Conservation (phyloP, 2,113 vertebrate genomes). For the Tragulus kanchil region DNA sequence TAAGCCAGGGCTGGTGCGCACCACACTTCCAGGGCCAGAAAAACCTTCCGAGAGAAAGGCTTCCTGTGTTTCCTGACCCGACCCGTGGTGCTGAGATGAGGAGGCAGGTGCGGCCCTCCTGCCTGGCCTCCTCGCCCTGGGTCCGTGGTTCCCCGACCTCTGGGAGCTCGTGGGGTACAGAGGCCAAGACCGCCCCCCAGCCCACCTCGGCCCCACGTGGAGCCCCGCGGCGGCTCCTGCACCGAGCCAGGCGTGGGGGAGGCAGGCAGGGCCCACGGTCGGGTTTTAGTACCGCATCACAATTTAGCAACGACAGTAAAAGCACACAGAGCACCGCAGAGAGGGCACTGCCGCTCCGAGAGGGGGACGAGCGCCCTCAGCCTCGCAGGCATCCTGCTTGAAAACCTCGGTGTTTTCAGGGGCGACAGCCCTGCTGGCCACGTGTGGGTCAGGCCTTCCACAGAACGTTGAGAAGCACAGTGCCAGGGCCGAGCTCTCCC, state of each 20-base stretch:
- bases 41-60: neutral
- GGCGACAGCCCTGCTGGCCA: neutral
- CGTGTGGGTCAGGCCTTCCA: rapidly evolving
- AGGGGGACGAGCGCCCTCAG: rapidly evolving
- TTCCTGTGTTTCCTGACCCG: rapidly evolving
- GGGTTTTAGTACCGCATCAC: too few species aligned
- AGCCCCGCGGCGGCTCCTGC: neutral
- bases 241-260: rapidly evolving
- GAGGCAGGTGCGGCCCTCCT: neutral
- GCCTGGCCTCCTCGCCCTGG: rapidly evolving
- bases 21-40: rapidly evolving
- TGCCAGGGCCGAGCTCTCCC: neutral
- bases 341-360: neutral
- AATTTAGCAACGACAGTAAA: too few species aligned
- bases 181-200: rapidly evolving
- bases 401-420: neutral
- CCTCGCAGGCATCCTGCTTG: too few species aligned
- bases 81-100: rapidly evolving
- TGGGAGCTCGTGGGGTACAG: rapidly evolving
- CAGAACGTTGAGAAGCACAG: neutral
- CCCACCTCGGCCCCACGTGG: neutral
- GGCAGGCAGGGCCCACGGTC: neutral
- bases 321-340: neutral
- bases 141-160: neutral
- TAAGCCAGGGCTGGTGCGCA: rapidly evolving